Conservation (phyloP, 2,113 vertebrate species). For the Acanthisitta chloris region DNA sequence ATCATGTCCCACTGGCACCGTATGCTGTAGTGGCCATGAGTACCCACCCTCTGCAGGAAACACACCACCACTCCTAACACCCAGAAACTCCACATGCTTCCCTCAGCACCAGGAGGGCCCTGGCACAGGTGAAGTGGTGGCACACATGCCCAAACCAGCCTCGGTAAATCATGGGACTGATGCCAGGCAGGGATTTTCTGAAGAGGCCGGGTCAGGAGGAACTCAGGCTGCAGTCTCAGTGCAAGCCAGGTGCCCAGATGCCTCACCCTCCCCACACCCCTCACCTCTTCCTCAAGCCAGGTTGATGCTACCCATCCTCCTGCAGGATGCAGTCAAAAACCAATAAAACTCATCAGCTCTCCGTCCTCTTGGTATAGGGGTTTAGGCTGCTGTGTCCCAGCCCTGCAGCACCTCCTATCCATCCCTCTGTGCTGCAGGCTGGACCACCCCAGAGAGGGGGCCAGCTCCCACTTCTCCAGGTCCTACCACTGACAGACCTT, state of each 20-base stretch:
- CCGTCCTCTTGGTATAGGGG: accelerated
- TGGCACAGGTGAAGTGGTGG: accelerated
- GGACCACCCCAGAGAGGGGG: neutral
- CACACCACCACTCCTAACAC: neutral
- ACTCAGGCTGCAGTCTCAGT: neutral
- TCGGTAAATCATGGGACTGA: neutral
- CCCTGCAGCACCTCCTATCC: neutral
- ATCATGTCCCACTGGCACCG: neutral
- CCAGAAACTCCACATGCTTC: neutral
- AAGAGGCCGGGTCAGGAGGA: neutral
- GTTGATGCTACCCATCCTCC: neutral
- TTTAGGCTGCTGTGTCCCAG: neutral
- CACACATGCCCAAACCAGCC: neutral
- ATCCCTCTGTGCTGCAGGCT: neutral
- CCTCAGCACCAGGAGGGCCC: neutral
- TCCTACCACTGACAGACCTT: neutral
- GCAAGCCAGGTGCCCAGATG: neutral
- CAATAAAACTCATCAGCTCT: neutral
- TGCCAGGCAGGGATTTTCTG: neutral
- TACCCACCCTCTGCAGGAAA: neutral
- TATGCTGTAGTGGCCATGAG: accelerated
- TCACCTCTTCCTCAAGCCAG: neutral
- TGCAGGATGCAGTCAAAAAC: neutral
- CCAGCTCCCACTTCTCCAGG: neutral
- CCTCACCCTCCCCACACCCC: neutral